Percentiles rank a stretch among this genome's conserved stretches.
These are phyloP conservation scores for Monochamus saltuarius DNA, from an alignment of 1,140 invertebrate genomes.

Conservation along the genomic window DNA sequence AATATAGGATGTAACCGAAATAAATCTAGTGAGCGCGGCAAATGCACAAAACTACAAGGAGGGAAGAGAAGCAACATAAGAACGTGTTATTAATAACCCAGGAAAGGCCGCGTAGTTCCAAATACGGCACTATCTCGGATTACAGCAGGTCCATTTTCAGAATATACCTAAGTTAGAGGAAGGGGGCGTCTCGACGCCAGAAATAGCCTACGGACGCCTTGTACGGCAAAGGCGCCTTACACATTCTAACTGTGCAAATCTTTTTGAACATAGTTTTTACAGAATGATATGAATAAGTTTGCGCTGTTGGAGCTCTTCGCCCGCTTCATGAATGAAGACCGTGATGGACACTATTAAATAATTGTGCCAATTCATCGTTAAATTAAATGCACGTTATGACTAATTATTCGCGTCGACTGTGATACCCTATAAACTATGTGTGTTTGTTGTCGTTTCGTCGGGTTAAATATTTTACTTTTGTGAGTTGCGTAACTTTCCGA, in stretches of 20 bases:
- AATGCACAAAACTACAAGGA: constrained; percentile 19
- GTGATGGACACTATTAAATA: too few species aligned
- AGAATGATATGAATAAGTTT: background rate
- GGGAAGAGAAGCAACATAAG: constrained; percentile 41
- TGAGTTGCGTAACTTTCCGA: too few species aligned
- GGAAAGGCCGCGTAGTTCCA: constrained; percentile 42
- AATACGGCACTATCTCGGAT: constrained; percentile 53
- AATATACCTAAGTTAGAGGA: constrained; percentile 44
- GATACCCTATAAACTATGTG: too few species aligned
- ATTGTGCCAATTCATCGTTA: too few species aligned
- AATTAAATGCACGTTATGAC: too few species aligned
- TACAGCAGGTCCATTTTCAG: constrained; percentile 51
- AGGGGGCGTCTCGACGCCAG: constrained; percentile 47
- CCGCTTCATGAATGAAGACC: too few species aligned
- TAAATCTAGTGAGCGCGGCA: constrained; percentile 16
- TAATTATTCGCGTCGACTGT: too few species aligned
- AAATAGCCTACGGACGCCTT: constrained; percentile 47
- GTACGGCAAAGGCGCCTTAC: constrained; percentile 43
- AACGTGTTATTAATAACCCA: constrained; percentile 49
- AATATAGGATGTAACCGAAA: constrained; percentile 8
- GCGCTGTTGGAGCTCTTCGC: too few species aligned
- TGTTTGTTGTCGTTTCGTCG: too few species aligned
- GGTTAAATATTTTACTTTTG: too few species aligned
- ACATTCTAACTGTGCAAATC: constrained; percentile 24
- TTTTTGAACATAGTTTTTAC: constrained; percentile 27